A percentile compares a stretch with the other conserved stretches of the same genome.
These are phyloP conservation scores for Campaea margaritaria DNA, from an alignment of 2,888 invertebrate genomes.

Conservation along the genomic window DNA sequence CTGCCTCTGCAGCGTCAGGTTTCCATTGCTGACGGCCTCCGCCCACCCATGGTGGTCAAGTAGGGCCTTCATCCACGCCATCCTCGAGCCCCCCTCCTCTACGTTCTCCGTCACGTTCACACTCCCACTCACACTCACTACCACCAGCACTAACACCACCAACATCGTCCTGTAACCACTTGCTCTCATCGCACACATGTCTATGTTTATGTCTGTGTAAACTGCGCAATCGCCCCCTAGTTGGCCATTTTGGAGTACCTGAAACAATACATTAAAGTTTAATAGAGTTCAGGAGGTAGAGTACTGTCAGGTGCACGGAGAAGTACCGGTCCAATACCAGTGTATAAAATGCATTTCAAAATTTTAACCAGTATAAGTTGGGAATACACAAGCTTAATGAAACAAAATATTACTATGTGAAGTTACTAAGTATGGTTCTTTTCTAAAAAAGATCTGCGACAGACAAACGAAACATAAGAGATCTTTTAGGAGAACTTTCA, in stretches of 20 bases:
- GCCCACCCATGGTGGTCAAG: slow-evolving; percentile 88
- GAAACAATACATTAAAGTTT: slow-evolving; percentile 43
- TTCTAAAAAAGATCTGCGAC: too few relatives aligned
- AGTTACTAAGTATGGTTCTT: too few relatives aligned
- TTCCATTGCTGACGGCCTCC: slow-evolving; percentile 75
- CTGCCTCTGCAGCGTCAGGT: slow-evolving; percentile 64
- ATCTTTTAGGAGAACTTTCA: too few relatives aligned
- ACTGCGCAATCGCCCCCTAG: slow-evolving; percentile 33
- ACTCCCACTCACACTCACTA: slow-evolving; percentile 76
- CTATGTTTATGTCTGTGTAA: slow-evolving; percentile 24
- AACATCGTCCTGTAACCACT: slow-evolving; percentile 60
- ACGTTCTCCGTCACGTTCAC: slow-evolving; percentile 62
- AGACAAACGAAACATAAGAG: too few relatives aligned
- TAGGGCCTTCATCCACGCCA: slow-evolving; percentile 87
- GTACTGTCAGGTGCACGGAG: too few relatives aligned
- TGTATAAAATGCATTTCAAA: too few relatives aligned
- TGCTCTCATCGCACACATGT: slow-evolving; percentile 45
- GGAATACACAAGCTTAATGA: too few relatives aligned
- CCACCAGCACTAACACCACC: slow-evolving; percentile 56
- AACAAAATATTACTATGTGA: too few relatives aligned
- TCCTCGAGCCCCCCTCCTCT: slow-evolving; percentile 66
- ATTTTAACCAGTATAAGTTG: too few relatives aligned
- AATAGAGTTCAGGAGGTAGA: slow-evolving; percentile 13
- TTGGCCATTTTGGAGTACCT: slow-evolving; percentile 43
- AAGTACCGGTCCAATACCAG: too few relatives aligned